Evolutionary conservation across 2,888 invertebrate genomes (phyloP), one percentile per base, ranked within the genome.

Genomic region (Philaethria dido): DNA sequence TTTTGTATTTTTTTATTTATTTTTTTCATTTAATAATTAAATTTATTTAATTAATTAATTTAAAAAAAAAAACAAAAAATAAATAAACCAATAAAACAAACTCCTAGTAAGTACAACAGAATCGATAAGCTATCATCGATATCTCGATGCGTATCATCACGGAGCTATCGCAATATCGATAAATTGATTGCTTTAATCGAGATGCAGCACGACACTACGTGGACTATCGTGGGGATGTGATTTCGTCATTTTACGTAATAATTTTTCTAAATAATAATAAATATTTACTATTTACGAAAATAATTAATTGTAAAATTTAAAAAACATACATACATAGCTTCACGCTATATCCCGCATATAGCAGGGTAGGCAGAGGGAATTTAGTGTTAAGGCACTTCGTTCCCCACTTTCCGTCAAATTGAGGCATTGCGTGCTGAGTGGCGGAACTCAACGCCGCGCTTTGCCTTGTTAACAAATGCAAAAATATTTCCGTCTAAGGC

Each of bases 161-260:
- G 80, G 73, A 73, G 73, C 66, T 67, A 71, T 65, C 71, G 70
- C 68, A 69, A 71, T 29, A 64, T 69, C 69, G 69, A 67, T 65
- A 69, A 69, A 45, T 62, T 62, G 72, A 73, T 73, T 71, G 65
- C 69, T 54, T 62, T 69, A 64, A 67, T 44, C 59, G 69, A 70
- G 75, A 76, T 75, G 74, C 60, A 73, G 75, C 81, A 81, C 80
- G 81, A 66, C 64, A 50, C 69, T 62, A 77, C 81, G 80, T 81
- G 81, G 64, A 29, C 67, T 64, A 67, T 68, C 67, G 39, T 64
- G 29, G 64, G 48, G 64, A 59, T 22, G 64, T 36, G 20, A 29
- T 50, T 50, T 64, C 45, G 62, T 45, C 18, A 42, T 42, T 50
- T 42, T 59, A 64, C 48, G 48, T 59, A 64, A 59, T 64, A 33